Conservation (phyloP, 2,888 invertebrate genomes). For the Stenoptilia bipunctidactyla region DNA sequence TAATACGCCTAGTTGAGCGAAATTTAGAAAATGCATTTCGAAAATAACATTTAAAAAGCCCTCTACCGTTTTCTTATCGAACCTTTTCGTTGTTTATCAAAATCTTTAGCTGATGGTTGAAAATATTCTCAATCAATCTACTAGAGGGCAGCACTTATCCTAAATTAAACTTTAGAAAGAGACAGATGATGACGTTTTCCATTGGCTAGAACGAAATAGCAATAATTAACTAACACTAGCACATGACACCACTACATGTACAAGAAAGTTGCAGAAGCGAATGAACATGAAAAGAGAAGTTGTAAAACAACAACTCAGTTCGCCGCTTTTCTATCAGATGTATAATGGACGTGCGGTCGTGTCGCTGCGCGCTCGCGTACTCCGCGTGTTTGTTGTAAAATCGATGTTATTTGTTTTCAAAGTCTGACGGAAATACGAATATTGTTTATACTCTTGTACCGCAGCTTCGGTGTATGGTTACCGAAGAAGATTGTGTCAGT, state of each 20-base stretch:
- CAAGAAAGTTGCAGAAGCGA: conserved; percentile 23
- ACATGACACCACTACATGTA: conserved; percentile 31
- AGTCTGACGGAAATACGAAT: conserved; percentile 58
- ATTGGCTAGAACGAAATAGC: conserved; percentile 23
- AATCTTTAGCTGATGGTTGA: too few relatives aligned
- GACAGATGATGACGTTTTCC: too few relatives aligned
- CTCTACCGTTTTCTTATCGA: too few relatives aligned
- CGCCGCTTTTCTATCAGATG: conserved; percentile 67
- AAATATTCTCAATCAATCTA: too few relatives aligned
- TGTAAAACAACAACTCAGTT: conserved; percentile 64
- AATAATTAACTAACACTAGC: conserved; percentile 28
- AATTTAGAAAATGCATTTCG: too few relatives aligned
- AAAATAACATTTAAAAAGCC: too few relatives aligned
- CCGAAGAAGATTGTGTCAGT: conserved; percentile 63
- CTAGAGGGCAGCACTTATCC: too few relatives aligned
- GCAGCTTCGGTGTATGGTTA: conserved; percentile 55
- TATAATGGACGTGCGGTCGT: conserved; percentile 68
- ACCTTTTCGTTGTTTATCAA: too few relatives aligned
- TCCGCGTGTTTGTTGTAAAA: conserved; percentile 64
- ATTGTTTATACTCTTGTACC: conserved; percentile 61
- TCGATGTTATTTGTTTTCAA: conserved; percentile 64
- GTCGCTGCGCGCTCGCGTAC: conserved; percentile 57
- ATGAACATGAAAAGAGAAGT: conserved; percentile 65
- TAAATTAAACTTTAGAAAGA: too few relatives aligned
- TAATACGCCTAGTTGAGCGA: too few relatives aligned